Conservation (phyloP, 2,888 invertebrate species). For the Drosophila fungiperda region DNA sequence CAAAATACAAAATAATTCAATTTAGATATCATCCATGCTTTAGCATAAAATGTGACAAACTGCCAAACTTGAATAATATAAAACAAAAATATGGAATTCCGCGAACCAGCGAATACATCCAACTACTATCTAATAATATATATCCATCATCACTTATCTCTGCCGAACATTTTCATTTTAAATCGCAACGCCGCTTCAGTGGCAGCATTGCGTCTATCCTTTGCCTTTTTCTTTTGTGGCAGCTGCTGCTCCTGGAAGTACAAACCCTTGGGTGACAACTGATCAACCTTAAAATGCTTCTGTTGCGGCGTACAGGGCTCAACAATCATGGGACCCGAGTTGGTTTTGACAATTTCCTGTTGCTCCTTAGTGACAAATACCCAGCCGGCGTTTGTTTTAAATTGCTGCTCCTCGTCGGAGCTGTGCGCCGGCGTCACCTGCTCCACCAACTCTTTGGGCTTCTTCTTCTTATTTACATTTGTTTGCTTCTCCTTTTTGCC, state of each 20-base stretch:
- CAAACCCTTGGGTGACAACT: slow-evolving; percentile 61
- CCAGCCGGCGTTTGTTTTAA: slow-evolving; percentile 68
- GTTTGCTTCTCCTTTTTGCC: not conserved
- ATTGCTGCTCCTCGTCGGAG: slow-evolving; percentile 59
- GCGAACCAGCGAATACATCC: not conserved
- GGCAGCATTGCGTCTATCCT: slow-evolving; percentile 35
- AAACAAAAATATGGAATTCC: slow-evolving; percentile 1
- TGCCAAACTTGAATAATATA: slow-evolving; percentile 2
- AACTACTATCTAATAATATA: slow-evolving; percentile 1
- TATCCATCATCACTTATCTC: slow-evolving; percentile 22
- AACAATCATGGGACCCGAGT: slow-evolving; percentile 78
- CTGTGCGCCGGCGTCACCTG: slow-evolving; percentile 49
- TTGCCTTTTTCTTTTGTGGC: not conserved
- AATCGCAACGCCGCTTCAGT: slow-evolving; percentile 60
- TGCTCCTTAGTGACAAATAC: slow-evolving; percentile 37
- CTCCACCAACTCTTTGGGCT: not conserved
- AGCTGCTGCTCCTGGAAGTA: slow-evolving; percentile 34
- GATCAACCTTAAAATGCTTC: slow-evolving; percentile 74
- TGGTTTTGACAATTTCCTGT: slow-evolving; percentile 56
- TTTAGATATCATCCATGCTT: not conserved
- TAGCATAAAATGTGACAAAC: not conserved
- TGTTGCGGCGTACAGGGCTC: slow-evolving; percentile 76
- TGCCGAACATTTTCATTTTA: slow-evolving; percentile 45
- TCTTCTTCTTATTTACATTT: slow-evolving; percentile 8
- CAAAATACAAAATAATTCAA: slow-evolving; percentile 7